Conservation (phyloP, 1,140 invertebrate genomes). For the Cydia fagiglandana region DNA sequence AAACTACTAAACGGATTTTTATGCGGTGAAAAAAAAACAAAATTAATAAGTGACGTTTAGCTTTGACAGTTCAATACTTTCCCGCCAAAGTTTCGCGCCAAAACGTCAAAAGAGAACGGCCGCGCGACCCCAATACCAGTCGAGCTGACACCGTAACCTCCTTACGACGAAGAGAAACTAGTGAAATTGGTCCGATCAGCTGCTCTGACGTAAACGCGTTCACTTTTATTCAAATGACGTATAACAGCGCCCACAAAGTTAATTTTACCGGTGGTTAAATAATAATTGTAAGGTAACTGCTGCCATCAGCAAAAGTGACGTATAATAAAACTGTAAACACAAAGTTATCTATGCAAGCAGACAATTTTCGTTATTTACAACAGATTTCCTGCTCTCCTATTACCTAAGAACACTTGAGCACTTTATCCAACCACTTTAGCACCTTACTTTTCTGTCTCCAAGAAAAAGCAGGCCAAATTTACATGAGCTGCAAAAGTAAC, state of each 20-base stretch:
- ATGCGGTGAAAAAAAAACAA: too few relatives aligned
- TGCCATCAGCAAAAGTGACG: neutral
- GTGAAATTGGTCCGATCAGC: conserved; percentile 26
- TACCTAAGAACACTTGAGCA: too few relatives aligned
- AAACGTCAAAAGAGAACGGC: conserved; percentile 24
- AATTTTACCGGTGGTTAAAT: neutral
- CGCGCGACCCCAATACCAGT: conserved; percentile 2
- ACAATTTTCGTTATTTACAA: neutral
- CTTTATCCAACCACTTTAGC: too few relatives aligned
- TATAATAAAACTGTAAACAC: neutral
- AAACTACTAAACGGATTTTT: too few relatives aligned
- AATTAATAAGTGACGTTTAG: neutral
- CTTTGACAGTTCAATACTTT: conserved; percentile 20
- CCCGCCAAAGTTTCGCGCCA: conserved; percentile 22
- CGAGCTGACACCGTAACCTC: conserved; percentile 21
- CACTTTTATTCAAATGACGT: conserved; percentile 14
- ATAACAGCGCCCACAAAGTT: neutral
- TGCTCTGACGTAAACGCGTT: conserved; percentile 9
- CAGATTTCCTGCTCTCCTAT: too few relatives aligned
- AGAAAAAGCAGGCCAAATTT: too few relatives aligned
- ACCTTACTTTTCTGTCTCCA: too few relatives aligned
- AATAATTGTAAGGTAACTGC: neutral
- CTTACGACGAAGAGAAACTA: conserved; percentile 26
- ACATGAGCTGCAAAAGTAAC: neutral
- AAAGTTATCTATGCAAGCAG: neutral